These are phyloP conservation scores for Periophthalmus modestus DNA, from an alignment of 2,113 vertebrate genomes.

Conservation along the genomic window DNA sequence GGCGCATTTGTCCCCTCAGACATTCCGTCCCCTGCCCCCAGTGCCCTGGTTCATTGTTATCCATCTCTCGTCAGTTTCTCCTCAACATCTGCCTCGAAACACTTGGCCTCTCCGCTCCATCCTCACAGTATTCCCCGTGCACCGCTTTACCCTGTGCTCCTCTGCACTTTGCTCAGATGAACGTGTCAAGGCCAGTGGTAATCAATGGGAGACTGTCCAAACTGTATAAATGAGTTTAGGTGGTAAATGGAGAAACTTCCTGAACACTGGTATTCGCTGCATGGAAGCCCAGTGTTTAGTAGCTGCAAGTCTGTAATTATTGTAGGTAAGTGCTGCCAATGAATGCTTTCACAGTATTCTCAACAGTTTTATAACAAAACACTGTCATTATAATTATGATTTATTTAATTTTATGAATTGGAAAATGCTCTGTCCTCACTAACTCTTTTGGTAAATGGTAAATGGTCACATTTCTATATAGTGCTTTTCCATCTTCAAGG, in stretches of 20 bases:
- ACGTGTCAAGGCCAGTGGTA: constrained; percentile 49
- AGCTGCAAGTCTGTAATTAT: not conserved
- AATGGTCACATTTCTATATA: no score
- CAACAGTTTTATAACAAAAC: not conserved
- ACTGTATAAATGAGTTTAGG: constrained; percentile 12
- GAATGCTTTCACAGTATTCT: not conserved
- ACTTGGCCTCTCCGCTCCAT: not conserved
- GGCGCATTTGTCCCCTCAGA: constrained; percentile 26
- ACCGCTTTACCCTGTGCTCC: constrained; percentile 28
- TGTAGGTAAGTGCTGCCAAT: not conserved
- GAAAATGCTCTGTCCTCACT: not conserved
- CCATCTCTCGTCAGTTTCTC: constrained; percentile 43
- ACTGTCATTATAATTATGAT: not conserved
- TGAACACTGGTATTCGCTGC: not conserved
- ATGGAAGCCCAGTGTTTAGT: not conserved
- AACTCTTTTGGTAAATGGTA: no score
- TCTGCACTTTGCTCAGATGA: constrained; percentile 43
- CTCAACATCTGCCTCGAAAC: constrained; percentile 1
- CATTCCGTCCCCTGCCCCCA: constrained; percentile 14
- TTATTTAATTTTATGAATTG: not conserved
- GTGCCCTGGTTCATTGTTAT: constrained; percentile 10
- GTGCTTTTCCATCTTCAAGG: no score
- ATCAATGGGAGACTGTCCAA: constrained; percentile 53
- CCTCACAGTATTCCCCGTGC: not conserved
- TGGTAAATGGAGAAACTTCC: not conserved